Base-by-base conservation (phyloP, 2,888 invertebrate species). In the Patella ulyssiponensis region DNA sequence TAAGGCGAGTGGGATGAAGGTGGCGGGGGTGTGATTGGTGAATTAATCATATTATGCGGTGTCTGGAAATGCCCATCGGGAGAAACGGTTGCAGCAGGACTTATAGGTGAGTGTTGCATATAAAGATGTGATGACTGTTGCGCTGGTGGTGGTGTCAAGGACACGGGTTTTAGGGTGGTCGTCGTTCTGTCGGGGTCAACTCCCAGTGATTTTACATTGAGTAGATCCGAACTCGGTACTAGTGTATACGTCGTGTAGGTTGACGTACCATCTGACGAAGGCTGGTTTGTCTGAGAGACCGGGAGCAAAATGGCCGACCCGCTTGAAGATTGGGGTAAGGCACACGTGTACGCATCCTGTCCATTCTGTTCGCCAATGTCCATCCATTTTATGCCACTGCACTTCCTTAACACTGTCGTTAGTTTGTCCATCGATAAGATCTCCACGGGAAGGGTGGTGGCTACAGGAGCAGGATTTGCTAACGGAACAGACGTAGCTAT, bases 61-160 rank as follows among this genome's bases (percentile, higher is more conserved):
- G 20, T 20, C 23, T 64, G 20, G 64, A 23, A 64, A 23, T 12
- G 20, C 1, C 20, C 64, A 12, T 64, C 64, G 20, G 77, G 77
- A 52, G 77, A 77, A 33, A 77, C 12, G 52, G 77, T 71, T 5
- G 77, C 70, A n/a, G 77, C 74, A 23, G 77, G 77, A 64, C 77
- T 77, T 71, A 77, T 77, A 33, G 77, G 77, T 9, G 77, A 77
- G 64, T 80, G 80, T 70, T 80, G 78, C 80, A 80, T 80, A 75
- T 78, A 80, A 44, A 80, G 71, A 23, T 78, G 78, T 27, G 52
- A 64, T 9, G 64, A 12, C 20, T 64, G 12, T 20, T 20, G 23
- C 64, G 20, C 20, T 12, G 71, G 14, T 14, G 23, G 20, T 9
- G 69, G 14, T 15, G 69, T 33, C 5, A 17, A 14, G 15, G 23